Evolutionary conservation across 2,797 vertebrate species (phyloP), one percentile per base, ranked within the genome.

Genomic region (Rhinoraja longicauda): DNA sequence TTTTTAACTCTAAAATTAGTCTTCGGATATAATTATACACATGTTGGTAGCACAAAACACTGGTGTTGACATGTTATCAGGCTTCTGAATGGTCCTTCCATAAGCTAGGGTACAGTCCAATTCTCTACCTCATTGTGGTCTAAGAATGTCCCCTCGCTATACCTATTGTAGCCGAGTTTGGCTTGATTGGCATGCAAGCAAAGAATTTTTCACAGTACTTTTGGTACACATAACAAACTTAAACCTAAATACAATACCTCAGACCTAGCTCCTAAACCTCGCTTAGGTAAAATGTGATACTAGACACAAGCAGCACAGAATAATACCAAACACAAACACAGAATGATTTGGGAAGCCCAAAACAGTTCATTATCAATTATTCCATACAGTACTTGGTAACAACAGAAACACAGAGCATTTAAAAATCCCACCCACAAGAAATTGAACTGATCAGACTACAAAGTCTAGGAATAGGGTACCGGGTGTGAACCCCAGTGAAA

Each of bases 1-100:
- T 45, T 76, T 84, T 92, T 53, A 70, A 92, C 6, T 1, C 12
- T 92, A 73, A 53, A 92, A 92, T 92, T 12, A 88, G 73, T 29
- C 19, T 75, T 75, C 39, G 7, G 67, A 91, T 73, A n/a, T 39
- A 29, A 6, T 29, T 92, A 45, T 53, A 53, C 15, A 17, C 5
- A 32, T 7, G 19, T 32, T 64, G 17, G 19, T 72, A 19, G 26
- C 70, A 92, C 10, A 24, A 13, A 10, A 75, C 1, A n/a, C 6
- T 92, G 90, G n/a, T 67, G 6, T 39, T 92, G 12, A 59, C 4
- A 29, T 75, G 45, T 73, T 53, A 53, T 53, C 45, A 53, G 45
- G 45, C 45, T 53, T 53, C 45, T 53, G 53, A 53, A 53, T 53
- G 45, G 0, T 53, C 45, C 45, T 53, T 53, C 45, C 45, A 5